Evolutionary conservation across 2,888 invertebrate genomes (phyloP).

Genomic region (Conchocele bisecta): DNA sequence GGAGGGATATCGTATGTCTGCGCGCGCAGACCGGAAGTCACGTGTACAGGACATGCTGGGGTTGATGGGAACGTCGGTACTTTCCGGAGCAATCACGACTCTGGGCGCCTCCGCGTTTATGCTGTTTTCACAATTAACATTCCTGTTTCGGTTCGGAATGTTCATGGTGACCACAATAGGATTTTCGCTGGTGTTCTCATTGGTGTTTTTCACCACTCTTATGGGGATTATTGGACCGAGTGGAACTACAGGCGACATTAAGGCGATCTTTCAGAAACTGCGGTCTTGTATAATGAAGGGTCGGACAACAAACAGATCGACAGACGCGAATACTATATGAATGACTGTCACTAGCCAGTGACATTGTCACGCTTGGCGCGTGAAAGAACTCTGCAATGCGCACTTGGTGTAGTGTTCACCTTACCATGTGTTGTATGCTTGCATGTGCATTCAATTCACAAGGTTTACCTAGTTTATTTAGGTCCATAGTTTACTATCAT

Average conservation of each 20-base stretch:
- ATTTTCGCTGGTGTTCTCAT: constrained; percentile 74
- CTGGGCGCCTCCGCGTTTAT: constrained; percentile 78
- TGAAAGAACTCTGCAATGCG: too few relatives aligned
- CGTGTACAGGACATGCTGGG: constrained; percentile 74
- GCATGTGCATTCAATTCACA: too few relatives aligned
- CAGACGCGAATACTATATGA: too few relatives aligned
- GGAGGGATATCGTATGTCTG: constrained; percentile 75
- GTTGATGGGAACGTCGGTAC: constrained; percentile 73
- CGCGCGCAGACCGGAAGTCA: constrained; percentile 65
- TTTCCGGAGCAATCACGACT: constrained; percentile 76
- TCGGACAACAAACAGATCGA: too few relatives aligned
- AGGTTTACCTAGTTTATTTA: too few relatives aligned
- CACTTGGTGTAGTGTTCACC: too few relatives aligned
- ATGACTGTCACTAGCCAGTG: too few relatives aligned
- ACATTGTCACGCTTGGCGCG: too few relatives aligned
- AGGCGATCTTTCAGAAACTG: not conserved
- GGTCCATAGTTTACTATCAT: too few relatives aligned
- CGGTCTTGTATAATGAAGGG: too few relatives aligned
- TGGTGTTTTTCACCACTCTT: constrained; percentile 68
- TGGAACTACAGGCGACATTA: constrained; percentile 61
- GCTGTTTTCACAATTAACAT: constrained; percentile 76
- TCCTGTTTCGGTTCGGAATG: constrained; percentile 77
- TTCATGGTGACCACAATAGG: constrained; percentile 78
- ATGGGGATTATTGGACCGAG: constrained; percentile 70
- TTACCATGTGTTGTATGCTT: too few relatives aligned